Conservation (phyloP, 2,113 vertebrate species). For the Hydrolagus affinis region DNA sequence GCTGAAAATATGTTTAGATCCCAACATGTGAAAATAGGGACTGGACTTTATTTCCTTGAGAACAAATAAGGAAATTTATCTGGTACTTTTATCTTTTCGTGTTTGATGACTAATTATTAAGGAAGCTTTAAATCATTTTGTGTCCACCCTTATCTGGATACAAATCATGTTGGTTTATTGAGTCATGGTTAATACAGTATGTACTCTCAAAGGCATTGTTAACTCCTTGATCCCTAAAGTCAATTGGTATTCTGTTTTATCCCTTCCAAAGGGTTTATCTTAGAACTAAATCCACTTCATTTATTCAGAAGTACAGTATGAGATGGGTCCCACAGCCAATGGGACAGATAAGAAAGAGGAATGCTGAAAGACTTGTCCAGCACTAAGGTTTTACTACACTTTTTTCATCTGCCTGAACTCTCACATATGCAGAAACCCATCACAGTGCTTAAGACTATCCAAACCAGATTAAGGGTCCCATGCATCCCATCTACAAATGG, state of each 20-base stretch:
- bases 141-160: neutral
- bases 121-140: neutral
- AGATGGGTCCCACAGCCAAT: neutral
- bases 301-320: neutral
- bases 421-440: too few species aligned
- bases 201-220: constrained; percentile 3
- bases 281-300: neutral
- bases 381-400: too few species aligned
- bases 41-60: too few species aligned
- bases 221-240: neutral
- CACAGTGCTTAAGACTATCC: too few species aligned
- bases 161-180: neutral
- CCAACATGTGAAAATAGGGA: too few species aligned
- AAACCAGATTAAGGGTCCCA: too few species aligned
- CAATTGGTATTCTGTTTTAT: neutral
- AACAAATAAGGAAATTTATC: neutral
- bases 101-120: neutral
- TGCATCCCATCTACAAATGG: too few species aligned
- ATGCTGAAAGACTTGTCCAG: neutral
- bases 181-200: neutral
- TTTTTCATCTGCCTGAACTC: too few species aligned
- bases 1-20: too few species aligned
- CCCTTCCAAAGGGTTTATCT: neutral
- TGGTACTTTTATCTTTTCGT: neutral
- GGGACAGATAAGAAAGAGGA: neutral